Conservation (phyloP, 2,113 vertebrate genomes). For the Lonchura striata region DNA sequence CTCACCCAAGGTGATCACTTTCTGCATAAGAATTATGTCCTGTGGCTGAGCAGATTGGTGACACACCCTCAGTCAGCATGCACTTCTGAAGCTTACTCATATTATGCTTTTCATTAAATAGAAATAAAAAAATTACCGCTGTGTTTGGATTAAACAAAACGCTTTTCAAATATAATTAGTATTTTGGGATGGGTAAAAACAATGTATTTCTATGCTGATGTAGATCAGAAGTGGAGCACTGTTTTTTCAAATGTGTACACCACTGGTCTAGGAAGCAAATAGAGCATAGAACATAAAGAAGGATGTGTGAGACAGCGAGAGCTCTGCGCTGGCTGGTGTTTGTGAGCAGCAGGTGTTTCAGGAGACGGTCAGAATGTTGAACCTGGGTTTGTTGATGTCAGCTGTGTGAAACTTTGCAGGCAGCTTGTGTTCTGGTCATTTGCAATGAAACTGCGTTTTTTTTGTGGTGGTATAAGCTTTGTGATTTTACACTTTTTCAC, state of each 20-base stretch:
- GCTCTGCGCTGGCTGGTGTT: background rate
- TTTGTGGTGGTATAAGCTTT: slow-evolving; percentile 59
- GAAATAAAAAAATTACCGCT: background rate
- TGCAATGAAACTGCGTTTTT: slow-evolving; percentile 42
- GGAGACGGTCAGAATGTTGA: slow-evolving; percentile 54
- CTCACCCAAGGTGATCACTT: background rate
- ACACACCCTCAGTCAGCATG: background rate
- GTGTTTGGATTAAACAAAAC: slow-evolving; percentile 8
- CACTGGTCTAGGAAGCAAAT: slow-evolving; percentile 30
- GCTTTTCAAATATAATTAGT: background rate
- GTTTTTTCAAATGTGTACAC: background rate
- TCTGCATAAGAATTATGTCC: background rate
- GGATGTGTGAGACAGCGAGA: background rate
- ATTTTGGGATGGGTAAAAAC: background rate
- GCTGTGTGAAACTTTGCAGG: slow-evolving; percentile 37
- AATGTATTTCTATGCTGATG: background rate
- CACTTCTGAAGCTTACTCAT: slow-evolving; percentile 8
- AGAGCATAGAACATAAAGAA: background rate
- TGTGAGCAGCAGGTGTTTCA: slow-evolving; percentile 60
- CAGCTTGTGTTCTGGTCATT: slow-evolving; percentile 55
- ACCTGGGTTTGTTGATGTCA: slow-evolving; percentile 34
- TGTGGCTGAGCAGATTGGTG: background rate
- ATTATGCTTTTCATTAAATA: slow-evolving; percentile 10
- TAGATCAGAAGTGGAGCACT: slow-evolving; percentile 25
- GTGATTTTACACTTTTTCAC: slow-evolving; percentile 71